Conservation (phyloP, 2,113 vertebrate genomes). For the Acrocephalus arundinaceus region DNA sequence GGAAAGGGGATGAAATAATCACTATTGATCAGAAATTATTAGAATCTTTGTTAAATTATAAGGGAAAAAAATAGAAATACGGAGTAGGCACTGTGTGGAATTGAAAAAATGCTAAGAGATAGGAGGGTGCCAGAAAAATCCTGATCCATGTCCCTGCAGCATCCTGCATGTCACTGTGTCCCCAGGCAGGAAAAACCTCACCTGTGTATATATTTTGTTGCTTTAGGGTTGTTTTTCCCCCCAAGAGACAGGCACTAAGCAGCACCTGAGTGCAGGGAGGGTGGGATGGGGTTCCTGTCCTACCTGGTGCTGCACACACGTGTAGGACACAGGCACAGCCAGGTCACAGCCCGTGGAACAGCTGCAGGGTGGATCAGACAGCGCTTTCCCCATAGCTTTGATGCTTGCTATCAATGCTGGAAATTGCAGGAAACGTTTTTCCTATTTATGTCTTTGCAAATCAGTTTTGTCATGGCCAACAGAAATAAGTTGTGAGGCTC, state of each 20-base stretch:
- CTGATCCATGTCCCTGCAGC: neutral
- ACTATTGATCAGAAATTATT: neutral
- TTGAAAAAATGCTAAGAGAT: neutral
- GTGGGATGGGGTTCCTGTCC: neutral
- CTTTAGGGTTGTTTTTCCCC: neutral
- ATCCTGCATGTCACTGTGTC: fast-evolving
- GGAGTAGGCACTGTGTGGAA: neutral
- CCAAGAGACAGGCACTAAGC: fast-evolving
- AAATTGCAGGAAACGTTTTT: neutral
- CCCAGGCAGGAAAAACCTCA: neutral
- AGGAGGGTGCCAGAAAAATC: neutral
- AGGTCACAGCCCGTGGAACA: fast-evolving
- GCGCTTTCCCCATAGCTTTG: neutral
- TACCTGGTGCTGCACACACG: fast-evolving
- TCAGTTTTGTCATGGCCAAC: fast-evolving
- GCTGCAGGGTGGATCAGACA: neutral
- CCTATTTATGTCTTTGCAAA: neutral
- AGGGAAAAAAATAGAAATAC: neutral
- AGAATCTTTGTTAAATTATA: neutral
- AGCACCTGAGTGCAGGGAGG: neutral
- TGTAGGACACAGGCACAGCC: neutral
- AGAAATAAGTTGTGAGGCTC: neutral
- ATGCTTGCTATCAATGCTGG: neutral
- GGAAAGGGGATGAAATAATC: neutral
- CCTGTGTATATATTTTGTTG: fast-evolving